Evolutionary conservation across 2,113 vertebrate genomes (phyloP), one percentile per base, ranked within the genome.

Genomic region (Dendrocopos noguchii): DNA sequence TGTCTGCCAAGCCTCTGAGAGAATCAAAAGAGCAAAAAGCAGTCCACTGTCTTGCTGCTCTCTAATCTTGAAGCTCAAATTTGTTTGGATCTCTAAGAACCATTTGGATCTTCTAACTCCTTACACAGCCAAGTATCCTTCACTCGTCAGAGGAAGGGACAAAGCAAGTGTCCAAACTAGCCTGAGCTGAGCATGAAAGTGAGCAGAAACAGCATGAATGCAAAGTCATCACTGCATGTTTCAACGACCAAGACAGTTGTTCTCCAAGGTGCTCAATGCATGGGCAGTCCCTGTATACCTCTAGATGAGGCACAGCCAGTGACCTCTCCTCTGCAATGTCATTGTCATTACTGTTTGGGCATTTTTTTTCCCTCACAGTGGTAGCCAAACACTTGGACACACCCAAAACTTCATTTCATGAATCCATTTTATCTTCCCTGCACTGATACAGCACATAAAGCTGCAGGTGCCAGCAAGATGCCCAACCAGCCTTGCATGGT

Each of bases 1-100:
- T 2, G 6, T 7, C 78, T 71, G 60, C 56, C 2, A 3, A 0
- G 3, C 3, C 22, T 22, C 71, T 0, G 1, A 71, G 44, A 75
- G 84, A 64, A 90, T 2, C 36, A 71, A 70, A 75, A 39, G 72
- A 71, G 12, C 56, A 33, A 64, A 52, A 93, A 70, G 66, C 33
- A 57, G 18, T 6, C 18, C 19, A 9, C 6, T 1, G 27, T 71
- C 82, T 60, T 20, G 11, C 16, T 2, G 3, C 33, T 57, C 64
- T 16, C 44, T 44, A 12, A 47, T 29, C 44, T 52, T 77, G 27
- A 46, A 90, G n/a, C 39, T 73, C 33, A 59, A 71, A 47, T 13
- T 53, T 39, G 22, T 28, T 13, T 14, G 31, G 33, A 77, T 86
- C 17, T 25, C 39, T 28, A 56, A 18, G 18, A 24, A 80, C 42